These are phyloP conservation scores for Ovis canadensis DNA, from an alignment of 2,113 vertebrate genomes.

Conservation along the genomic window DNA sequence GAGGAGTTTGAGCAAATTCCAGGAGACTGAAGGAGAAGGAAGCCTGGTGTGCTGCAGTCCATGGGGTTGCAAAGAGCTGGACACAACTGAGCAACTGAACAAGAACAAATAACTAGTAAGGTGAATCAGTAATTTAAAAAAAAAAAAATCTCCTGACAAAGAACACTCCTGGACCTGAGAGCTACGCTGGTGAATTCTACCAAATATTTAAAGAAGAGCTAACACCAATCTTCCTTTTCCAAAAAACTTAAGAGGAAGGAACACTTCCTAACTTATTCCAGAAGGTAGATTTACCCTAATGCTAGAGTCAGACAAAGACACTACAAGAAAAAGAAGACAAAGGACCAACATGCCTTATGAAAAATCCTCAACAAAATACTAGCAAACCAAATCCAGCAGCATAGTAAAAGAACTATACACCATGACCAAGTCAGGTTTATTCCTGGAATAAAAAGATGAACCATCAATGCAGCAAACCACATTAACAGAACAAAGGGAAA, in stretches of 20 bases:
- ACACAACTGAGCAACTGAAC: background rate
- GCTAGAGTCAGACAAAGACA: background rate
- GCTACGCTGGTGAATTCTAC: background rate
- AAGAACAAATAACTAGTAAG: background rate
- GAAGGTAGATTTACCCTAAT: background rate
- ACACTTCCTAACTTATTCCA: background rate
- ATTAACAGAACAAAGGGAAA: background rate
- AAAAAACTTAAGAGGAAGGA: background rate
- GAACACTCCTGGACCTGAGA: background rate
- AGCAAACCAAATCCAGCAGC: background rate
- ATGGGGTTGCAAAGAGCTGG: background rate
- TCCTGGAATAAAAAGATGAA: fast-evolving
- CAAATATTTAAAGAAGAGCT: background rate
- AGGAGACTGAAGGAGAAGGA: background rate
- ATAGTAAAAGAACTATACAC: background rate
- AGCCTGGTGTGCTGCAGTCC: background rate
- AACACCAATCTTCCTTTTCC: background rate
- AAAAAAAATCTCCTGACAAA: background rate
- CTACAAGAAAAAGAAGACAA: background rate
- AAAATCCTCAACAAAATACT: background rate
- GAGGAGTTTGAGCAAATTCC: background rate
- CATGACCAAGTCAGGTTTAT: background rate
- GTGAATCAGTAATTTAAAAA: background rate
- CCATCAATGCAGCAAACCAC: fast-evolving
- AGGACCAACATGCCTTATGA: fast-evolving